phyloP scores from a whole-genome alignment of 2,888 invertebrate genomes.

The Andricus quercusramuli region DNA sequence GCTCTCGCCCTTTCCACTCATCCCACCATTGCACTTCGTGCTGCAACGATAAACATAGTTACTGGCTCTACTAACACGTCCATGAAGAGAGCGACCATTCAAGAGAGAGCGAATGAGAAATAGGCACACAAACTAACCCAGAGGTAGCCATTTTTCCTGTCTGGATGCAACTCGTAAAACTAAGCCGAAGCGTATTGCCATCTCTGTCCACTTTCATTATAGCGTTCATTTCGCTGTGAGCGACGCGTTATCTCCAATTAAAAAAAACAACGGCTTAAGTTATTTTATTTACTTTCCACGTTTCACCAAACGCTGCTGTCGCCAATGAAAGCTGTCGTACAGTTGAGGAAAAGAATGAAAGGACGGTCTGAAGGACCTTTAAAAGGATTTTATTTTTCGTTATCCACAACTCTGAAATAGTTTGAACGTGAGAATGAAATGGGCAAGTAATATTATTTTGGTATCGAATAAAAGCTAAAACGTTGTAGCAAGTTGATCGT shows the following conservation, averaged over 20 bases:
- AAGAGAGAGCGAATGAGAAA: slow-evolving; percentile 42
- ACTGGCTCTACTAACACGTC: slow-evolving; percentile 58
- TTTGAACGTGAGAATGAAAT: too few species aligned
- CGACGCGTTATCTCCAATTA: slow-evolving; percentile 51
- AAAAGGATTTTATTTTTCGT: not conserved
- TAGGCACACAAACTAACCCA: slow-evolving; percentile 41
- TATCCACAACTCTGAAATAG: too few species aligned
- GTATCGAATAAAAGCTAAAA: too few species aligned
- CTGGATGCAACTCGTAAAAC: slow-evolving; percentile 57
- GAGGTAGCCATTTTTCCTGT: slow-evolving; percentile 53
- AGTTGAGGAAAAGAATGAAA: not conserved
- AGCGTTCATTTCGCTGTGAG: slow-evolving; percentile 52
- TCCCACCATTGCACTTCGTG: slow-evolving; percentile 59
- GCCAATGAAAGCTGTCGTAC: not conserved
- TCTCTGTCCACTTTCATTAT: slow-evolving; percentile 52
- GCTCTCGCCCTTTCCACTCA: slow-evolving; percentile 53
- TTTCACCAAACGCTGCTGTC: not conserved
- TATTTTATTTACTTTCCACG: slow-evolving; percentile 17
- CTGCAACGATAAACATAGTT: slow-evolving; percentile 64
- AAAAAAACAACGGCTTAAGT: slow-evolving; percentile 5
- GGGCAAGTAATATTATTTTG: too few species aligned
- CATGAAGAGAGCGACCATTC: slow-evolving; percentile 41
- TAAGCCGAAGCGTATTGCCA: slow-evolving; percentile 50
- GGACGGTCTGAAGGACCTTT: not conserved
- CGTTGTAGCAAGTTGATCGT: not conserved